Evolutionary conservation across 2,888 invertebrate genomes (phyloP).

Genomic region (Willowsia nigromaculata): DNA sequence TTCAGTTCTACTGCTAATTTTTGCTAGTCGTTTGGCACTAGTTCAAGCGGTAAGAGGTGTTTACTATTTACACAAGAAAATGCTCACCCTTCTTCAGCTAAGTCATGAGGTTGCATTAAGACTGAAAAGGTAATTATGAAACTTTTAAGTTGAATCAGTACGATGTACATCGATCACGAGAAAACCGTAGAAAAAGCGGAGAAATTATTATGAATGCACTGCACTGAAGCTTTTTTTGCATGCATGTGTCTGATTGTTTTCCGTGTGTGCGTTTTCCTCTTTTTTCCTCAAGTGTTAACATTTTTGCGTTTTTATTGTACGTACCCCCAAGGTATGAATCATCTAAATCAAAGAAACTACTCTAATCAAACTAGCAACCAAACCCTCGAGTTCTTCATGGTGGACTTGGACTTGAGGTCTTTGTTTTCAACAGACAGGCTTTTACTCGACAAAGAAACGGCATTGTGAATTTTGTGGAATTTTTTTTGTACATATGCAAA

Average conservation of each 20-base stretch:
- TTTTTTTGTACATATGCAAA: neutral
- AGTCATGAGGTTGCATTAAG: constrained; percentile 42
- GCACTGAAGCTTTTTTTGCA: neutral
- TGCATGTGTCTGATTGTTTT: neutral
- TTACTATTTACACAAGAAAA: constrained; percentile 42
- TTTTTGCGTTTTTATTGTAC: neutral
- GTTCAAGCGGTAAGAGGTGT: constrained; percentile 31
- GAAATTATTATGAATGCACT: neutral
- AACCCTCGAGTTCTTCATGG: neutral
- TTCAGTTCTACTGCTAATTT: constrained; percentile 33
- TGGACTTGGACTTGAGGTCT: neutral
- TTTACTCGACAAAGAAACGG: neutral
- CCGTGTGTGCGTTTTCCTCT: neutral
- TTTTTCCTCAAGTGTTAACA: neutral
- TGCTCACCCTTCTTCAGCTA: constrained; percentile 59
- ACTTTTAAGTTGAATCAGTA: neutral
- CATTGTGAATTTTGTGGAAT: neutral
- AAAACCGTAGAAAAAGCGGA: neutral
- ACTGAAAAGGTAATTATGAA: constrained; percentile 63
- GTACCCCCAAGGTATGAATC: neutral
- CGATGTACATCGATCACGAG: neutral
- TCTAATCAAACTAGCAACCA: constrained; percentile 2
- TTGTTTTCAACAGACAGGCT: constrained; percentile 5
- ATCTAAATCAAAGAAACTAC: neutral
- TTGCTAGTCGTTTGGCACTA: constrained; percentile 55